phyloP scores from a whole-genome alignment of 2,113 vertebrate genomes.

The Narcine bancroftii region DNA sequence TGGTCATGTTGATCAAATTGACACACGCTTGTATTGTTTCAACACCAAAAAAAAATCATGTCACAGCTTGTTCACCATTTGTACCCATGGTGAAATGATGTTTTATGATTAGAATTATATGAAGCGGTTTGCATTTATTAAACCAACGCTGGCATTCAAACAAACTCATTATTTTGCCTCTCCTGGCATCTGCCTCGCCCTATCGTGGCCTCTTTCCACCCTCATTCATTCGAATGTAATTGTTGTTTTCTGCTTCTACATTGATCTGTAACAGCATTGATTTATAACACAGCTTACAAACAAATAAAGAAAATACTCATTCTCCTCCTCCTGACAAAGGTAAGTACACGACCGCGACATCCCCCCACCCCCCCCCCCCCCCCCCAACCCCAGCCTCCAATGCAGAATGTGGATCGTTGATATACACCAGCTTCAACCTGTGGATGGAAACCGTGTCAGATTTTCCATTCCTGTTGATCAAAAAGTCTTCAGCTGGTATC shows the following conservation, averaged over 20 bases:
- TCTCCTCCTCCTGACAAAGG: too few relatives aligned
- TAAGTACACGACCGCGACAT: too few relatives aligned
- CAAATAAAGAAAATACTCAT: too few relatives aligned
- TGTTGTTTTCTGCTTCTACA: neutral
- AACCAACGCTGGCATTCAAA: neutral
- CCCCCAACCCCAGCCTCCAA: too few relatives aligned
- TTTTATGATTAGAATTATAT: neutral
- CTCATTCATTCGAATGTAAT: neutral
- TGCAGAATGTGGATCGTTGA: too few relatives aligned
- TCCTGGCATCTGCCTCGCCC: neutral
- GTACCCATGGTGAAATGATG: neutral
- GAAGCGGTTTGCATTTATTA: neutral
- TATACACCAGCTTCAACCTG: too few relatives aligned
- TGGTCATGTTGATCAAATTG: conserved; percentile 18
- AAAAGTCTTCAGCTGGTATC: too few relatives aligned
- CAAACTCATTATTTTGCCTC: neutral
- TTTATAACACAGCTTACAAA: too few relatives aligned
- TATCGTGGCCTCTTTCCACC: neutral
- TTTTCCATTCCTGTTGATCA: too few relatives aligned
- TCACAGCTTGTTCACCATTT: neutral
- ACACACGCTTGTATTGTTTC: conserved; percentile 5
- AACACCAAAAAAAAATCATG: neutral
- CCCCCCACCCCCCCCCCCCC: too few relatives aligned
- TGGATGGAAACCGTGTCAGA: too few relatives aligned
- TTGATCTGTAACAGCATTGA: too few relatives aligned